Evolutionary conservation across 92 coral and sea anemone species (phyloP).

Genomic region (Porites evermanni): DNA sequence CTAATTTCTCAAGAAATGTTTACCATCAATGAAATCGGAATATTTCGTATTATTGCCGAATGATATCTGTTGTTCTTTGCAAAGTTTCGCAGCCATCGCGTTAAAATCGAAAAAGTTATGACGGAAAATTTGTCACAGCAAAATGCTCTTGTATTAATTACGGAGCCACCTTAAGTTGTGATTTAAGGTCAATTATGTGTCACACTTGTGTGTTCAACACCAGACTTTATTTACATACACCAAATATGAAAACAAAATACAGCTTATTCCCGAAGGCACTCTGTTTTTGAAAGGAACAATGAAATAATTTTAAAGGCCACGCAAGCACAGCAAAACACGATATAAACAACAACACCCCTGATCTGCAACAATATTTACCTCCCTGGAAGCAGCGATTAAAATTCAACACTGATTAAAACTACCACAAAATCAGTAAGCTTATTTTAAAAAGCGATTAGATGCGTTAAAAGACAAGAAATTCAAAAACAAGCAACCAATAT

Average conservation of each 20-base stretch:
- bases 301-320: constrained; percentile 3
- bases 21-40: too few species aligned
- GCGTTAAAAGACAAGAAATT: neutral
- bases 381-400: neutral
- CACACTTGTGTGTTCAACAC: constrained; percentile 13
- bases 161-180: neutral
- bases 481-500: neutral
- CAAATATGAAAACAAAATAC: too few species aligned
- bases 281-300: neutral
- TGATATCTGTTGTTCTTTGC: too few species aligned
- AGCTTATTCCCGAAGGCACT: neutral
- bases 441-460: neutral
- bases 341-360: neutral
- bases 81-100: too few species aligned
- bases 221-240: neutral
- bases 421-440: neutral
- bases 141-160: too few species aligned
- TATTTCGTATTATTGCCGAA: too few species aligned
- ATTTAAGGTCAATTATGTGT: neutral
- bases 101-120: too few species aligned
- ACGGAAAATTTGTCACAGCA: too few species aligned
- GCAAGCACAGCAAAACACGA: constrained; percentile 2
- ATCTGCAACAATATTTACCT: neutral
- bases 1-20: too few species aligned
- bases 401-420: neutral